Conservation (phyloP, 2,113 vertebrate genomes). For the Pelodiscus sinensis region DNA sequence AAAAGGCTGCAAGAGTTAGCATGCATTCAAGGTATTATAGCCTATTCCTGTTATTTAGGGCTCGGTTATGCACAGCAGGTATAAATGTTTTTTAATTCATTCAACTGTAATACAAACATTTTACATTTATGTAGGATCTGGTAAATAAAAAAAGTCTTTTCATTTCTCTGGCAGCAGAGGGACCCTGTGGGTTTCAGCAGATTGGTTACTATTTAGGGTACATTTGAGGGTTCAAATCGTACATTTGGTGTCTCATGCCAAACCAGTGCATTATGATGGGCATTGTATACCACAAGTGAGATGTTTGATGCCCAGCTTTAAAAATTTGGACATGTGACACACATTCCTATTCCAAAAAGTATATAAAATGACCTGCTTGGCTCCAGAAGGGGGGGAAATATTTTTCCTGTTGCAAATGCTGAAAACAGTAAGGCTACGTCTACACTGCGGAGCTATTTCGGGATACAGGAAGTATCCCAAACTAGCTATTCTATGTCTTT, state of each 20-base stretch:
- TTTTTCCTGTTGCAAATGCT: not conserved
- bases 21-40: not conserved
- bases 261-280: not conserved
- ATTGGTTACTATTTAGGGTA: not conserved
- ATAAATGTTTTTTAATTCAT: not conserved
- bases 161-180: not conserved
- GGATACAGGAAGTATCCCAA: too few relatives aligned
- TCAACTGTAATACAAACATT: not conserved
- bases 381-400: not conserved
- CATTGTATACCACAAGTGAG: not conserved
- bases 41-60: not conserved
- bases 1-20: not conserved
- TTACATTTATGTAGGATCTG: not conserved
- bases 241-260: not conserved
- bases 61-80: not conserved
- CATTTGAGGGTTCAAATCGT: not conserved
- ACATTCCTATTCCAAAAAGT: not conserved
- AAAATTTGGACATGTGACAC: not conserved
- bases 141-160: not conserved
- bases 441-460: too few relatives aligned
- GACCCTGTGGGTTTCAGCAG: not conserved
- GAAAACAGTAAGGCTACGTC: not conserved
- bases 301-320: not conserved
- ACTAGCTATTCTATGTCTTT: too few relatives aligned
- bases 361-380: not conserved